Conservation (phyloP, 2,797 vertebrate species). For the Chelidonichthys spinosus region DNA sequence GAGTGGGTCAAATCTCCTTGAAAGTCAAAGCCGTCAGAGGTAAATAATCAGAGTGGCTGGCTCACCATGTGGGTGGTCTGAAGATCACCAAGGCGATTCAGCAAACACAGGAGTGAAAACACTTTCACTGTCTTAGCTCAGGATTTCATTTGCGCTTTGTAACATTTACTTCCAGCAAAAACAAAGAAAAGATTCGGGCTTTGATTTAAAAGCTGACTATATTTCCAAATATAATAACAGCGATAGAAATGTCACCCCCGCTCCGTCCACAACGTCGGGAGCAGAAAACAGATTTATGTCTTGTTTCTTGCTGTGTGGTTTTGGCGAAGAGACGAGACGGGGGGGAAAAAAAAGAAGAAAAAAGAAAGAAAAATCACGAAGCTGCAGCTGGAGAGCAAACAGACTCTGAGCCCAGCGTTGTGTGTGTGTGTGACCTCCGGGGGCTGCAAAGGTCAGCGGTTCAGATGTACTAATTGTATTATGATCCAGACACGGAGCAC, state of each 20-base stretch:
- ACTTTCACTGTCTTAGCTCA: slow-evolving; percentile 48
- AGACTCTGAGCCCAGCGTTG: slow-evolving; percentile 23
- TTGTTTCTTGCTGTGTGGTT: slow-evolving; percentile 49
- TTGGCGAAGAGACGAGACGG: not conserved
- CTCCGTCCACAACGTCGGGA: slow-evolving; percentile 19
- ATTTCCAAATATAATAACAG: slow-evolving; percentile 61
- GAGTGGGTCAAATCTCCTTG: slow-evolving; percentile 45
- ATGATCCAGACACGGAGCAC: slow-evolving; percentile 91
- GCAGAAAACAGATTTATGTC: slow-evolving; percentile 63
- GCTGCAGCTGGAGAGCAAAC: slow-evolving; percentile 54
- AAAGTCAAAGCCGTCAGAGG: slow-evolving; percentile 55
- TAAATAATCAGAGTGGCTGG: slow-evolving; percentile 63
- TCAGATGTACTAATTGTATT: slow-evolving; percentile 93
- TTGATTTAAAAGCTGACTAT: slow-evolving; percentile 48
- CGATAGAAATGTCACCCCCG: slow-evolving; percentile 46
- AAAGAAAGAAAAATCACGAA: slow-evolving; percentile 14
- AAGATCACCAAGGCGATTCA: slow-evolving; percentile 67
- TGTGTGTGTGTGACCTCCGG: slow-evolving; percentile 49
- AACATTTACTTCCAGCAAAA: slow-evolving; percentile 63
- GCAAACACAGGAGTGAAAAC: slow-evolving; percentile 72
- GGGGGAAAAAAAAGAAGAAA: not conserved
- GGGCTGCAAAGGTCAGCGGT: slow-evolving; percentile 87
- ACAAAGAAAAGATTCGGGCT: slow-evolving; percentile 56
- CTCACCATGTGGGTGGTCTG: slow-evolving; percentile 75
- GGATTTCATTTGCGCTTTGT: slow-evolving; percentile 46